Conservation (phyloP, 2,113 vertebrate species). For the Eclectus roratus region DNA sequence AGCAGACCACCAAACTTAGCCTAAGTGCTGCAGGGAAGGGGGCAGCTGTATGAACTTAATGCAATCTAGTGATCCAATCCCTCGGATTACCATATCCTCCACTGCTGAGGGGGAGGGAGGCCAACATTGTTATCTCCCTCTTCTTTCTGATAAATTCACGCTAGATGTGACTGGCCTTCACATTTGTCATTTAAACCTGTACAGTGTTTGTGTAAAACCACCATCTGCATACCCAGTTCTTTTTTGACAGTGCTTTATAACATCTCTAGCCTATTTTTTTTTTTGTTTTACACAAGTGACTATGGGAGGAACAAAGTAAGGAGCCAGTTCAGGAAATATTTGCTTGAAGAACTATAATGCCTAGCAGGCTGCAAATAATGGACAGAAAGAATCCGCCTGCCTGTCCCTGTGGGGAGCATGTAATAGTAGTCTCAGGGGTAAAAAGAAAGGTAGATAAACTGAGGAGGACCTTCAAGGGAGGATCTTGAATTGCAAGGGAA, state of each 20-base stretch:
- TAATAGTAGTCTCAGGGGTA: neutral
- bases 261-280: neutral
- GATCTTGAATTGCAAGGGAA: neutral
- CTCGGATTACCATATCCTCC: neutral
- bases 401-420: neutral
- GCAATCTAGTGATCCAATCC: neutral
- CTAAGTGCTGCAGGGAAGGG: neutral
- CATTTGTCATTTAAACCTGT: neutral
- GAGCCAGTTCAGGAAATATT: neutral
- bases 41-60: neutral
- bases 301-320: neutral
- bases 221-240: neutral
- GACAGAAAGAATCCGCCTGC: neutral
- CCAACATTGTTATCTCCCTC: neutral
- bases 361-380: neutral
- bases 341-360: neutral
- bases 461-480: neutral
- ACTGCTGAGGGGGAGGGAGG: neutral
- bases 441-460: neutral
- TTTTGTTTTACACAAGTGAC: neutral
- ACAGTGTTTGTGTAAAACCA: neutral
- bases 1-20: neutral
- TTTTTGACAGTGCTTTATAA: neutral
- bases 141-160: neutral
- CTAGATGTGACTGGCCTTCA: neutral